A percentile compares a stretch with the other conserved stretches of the same genome.
Conservation (phyloP, 2,113 vertebrate genomes). For the Empidonax alnorum region DNA sequence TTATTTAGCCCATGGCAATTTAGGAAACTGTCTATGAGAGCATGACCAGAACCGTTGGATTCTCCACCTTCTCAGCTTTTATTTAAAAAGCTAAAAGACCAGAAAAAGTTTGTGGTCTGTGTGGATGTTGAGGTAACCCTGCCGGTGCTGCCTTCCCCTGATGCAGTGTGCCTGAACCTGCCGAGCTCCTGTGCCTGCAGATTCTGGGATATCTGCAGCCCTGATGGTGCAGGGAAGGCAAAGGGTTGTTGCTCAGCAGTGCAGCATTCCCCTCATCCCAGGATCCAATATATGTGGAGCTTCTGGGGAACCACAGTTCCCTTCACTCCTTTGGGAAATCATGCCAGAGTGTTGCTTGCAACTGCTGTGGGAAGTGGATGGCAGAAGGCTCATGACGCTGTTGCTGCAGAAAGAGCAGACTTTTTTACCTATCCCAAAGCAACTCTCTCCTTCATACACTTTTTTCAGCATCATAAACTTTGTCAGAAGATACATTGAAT, state of each 20-base stretch:
- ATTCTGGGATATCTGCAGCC: neutral
- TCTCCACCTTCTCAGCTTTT: neutral
- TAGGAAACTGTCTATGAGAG: neutral
- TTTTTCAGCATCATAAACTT: accelerated
- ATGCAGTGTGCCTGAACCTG: neutral
- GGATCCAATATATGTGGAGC: neutral
- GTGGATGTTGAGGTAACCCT: neutral
- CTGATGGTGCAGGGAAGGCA: neutral
- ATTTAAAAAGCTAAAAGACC: neutral
- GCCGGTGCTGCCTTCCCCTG: neutral
- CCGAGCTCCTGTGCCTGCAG: neutral
- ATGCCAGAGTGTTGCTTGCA: neutral
- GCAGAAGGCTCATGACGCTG: neutral
- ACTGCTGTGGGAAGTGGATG: neutral
- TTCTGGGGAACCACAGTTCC: neutral
- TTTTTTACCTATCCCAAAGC: neutral
- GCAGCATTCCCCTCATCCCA: neutral
- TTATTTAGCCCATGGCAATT: neutral
- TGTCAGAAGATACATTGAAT: neutral
- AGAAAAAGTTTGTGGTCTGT: neutral
- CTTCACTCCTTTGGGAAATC: neutral
- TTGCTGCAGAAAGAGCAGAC: neutral
- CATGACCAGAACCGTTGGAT: neutral
- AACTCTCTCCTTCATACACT: neutral
- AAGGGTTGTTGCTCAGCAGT: neutral